Percentiles rank a stretch among this genome's conserved stretches.
These are phyloP conservation scores for Lasioglossum leucozonium DNA, from an alignment of 2,888 invertebrate species.

Conservation along the genomic window DNA sequence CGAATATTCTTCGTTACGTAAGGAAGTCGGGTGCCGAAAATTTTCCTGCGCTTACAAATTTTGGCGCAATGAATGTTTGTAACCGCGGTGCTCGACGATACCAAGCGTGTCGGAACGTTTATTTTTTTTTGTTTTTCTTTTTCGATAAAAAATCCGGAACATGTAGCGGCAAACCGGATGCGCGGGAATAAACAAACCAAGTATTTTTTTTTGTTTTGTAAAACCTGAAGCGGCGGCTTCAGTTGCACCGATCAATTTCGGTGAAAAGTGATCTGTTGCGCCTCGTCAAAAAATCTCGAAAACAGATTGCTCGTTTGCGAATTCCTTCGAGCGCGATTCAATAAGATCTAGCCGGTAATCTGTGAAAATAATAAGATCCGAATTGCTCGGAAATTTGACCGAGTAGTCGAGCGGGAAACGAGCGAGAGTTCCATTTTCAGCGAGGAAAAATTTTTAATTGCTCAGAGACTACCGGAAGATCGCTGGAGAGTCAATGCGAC, in stretches of 20 bases:
- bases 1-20: background rate
- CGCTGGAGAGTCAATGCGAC: background rate
- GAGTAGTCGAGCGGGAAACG: background rate
- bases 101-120: background rate
- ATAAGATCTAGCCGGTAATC: background rate
- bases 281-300: background rate
- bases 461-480: background rate
- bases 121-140: background rate
- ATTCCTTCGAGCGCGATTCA: background rate
- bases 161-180: too few relatives aligned
- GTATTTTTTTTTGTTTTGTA: background rate
- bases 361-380: too few relatives aligned
- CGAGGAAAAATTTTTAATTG: background rate
- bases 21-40: background rate
- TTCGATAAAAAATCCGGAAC: background rate
- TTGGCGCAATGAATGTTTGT: background rate
- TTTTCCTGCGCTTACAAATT: background rate
- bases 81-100: background rate
- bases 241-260: background rate
- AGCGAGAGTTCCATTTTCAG: background rate
- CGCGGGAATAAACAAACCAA: background rate
- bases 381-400: background rate
- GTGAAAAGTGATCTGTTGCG: background rate
- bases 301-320: background rate
- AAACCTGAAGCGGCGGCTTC: background rate